Evolutionary conservation across 2,113 vertebrate species (phyloP).

Genomic region (Rynchops niger): DNA sequence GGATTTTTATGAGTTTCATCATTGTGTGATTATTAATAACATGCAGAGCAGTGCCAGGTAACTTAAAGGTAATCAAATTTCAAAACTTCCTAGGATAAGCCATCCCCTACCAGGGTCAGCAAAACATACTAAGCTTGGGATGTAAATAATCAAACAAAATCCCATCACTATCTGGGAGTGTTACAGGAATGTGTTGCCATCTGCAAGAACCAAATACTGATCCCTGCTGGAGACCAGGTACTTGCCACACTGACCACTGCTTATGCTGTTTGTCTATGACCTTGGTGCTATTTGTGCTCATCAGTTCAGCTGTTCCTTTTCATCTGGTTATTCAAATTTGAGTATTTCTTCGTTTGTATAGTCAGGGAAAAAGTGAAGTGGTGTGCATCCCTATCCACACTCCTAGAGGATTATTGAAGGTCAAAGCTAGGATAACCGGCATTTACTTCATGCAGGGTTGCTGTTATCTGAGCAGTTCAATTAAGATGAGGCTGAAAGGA

Average conservation of each 20-base stretch:
- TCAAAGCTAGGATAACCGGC: slow-evolving; percentile 13
- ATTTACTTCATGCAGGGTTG: background rate
- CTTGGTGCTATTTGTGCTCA: background rate
- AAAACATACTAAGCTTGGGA: background rate
- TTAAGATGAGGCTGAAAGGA: slow-evolving; percentile 23
- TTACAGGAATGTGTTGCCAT: background rate
- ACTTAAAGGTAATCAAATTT: background rate
- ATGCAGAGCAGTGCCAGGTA: background rate
- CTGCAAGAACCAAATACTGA: background rate
- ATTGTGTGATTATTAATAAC: background rate
- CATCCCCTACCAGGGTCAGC: background rate
- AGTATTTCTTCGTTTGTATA: background rate
- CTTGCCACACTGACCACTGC: background rate
- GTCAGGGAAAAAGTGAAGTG: background rate
- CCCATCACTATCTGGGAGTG: background rate
- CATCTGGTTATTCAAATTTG: background rate
- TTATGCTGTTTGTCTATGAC: background rate
- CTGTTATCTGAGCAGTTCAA: slow-evolving; percentile 39
- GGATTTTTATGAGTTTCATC: background rate
- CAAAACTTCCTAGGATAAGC: background rate
- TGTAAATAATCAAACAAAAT: background rate
- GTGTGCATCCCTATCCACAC: background rate
- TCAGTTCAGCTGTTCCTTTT: background rate
- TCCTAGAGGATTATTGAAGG: slow-evolving; percentile 33
- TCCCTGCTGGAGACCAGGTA: background rate